Evolutionary conservation across 2,888 invertebrate species (phyloP).

Genomic region (Yponomeuta plumbellus): DNA sequence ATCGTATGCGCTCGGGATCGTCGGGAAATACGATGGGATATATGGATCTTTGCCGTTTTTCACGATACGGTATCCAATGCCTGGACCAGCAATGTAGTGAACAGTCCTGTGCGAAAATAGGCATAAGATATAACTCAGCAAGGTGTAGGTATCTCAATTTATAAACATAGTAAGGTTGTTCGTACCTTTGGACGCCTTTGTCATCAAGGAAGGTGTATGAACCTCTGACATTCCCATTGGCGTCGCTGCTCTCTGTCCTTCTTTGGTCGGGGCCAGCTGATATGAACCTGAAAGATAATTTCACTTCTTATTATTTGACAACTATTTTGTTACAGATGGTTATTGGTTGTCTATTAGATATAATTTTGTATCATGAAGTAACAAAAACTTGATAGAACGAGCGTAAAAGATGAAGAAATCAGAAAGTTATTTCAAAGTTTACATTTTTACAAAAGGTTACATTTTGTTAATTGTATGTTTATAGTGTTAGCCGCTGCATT

Average conservation of each 20-base stretch:
- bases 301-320: no score
- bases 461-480: no score
- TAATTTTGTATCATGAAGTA: no score
- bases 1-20: slow-evolving; percentile 74
- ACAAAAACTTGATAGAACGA: no score
- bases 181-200: slow-evolving; percentile 82
- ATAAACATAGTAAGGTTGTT: background rate
- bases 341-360: no score
- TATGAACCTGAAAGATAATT: slow-evolving; percentile 72
- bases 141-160: background rate
- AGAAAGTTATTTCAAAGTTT: no score
- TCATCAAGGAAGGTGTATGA: slow-evolving; percentile 87
- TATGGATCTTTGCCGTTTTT: slow-evolving; percentile 82
- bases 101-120: slow-evolving; percentile 71
- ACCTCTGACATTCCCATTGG: slow-evolving; percentile 83
- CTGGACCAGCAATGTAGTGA: slow-evolving; percentile 87
- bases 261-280: slow-evolving; percentile 87
- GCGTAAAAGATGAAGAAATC: no score
- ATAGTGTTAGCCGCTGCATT: no score
- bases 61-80: slow-evolving; percentile 84
- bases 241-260: slow-evolving; percentile 83
- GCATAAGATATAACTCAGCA: background rate
- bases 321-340: no score
- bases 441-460: no score
- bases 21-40: slow-evolving; percentile 77